These are phyloP conservation scores for Peucedramus taeniatus DNA, from an alignment of 2,113 vertebrate species.

Conservation along the genomic window DNA sequence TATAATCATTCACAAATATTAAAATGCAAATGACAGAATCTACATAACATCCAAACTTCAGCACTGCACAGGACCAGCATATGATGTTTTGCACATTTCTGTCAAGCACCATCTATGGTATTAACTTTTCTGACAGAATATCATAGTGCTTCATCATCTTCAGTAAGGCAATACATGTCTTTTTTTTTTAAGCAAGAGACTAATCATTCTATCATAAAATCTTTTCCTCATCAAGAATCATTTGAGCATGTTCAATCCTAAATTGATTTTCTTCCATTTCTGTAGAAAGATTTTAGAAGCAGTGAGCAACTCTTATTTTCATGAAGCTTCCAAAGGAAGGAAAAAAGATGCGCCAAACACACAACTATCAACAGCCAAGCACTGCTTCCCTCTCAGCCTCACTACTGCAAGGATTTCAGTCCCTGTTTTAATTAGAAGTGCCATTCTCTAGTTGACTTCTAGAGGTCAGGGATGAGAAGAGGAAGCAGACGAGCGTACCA, in stretches of 20 bases:
- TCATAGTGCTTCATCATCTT: not conserved
- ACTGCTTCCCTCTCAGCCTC: not conserved
- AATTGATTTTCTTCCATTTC: not conserved
- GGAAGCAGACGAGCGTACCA: not conserved
- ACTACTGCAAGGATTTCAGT: not conserved
- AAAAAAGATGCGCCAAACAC: not conserved
- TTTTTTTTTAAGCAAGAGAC: not conserved
- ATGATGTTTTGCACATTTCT: not conserved
- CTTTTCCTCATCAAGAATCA: not conserved
- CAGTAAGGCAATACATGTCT: not conserved
- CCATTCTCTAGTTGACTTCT: not conserved
- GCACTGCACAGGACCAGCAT: not conserved
- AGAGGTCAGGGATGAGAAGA: not conserved
- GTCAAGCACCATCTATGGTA: not conserved
- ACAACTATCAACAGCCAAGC: not conserved
- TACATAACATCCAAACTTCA: not conserved
- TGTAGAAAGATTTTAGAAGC: not conserved
- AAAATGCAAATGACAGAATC: constrained; percentile 10
- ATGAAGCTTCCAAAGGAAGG: not conserved
- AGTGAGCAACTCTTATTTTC: not conserved
- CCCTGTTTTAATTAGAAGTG: not conserved
- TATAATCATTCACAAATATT: not conserved
- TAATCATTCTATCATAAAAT: not conserved
- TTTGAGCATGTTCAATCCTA: not conserved
- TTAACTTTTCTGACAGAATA: not conserved